phyloP scores from a whole-genome alignment of 2,797 vertebrate species.

The Ceyx erithaca region DNA sequence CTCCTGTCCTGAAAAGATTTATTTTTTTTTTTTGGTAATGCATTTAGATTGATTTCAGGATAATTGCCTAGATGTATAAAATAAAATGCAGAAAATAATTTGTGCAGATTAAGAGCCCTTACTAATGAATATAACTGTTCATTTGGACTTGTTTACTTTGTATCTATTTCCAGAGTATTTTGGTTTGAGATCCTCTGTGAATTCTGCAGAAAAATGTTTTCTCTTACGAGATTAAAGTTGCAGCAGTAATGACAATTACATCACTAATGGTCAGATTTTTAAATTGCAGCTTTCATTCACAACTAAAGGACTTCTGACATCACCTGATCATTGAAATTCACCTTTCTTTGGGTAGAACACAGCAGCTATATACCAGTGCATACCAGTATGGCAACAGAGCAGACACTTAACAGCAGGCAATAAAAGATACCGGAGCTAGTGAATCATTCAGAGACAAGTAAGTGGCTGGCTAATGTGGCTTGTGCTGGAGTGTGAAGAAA shows the following conservation, averaged over 20 bases:
- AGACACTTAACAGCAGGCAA: background rate
- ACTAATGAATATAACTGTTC: conserved; percentile 17
- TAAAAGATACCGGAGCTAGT: background rate
- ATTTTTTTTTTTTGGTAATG: background rate
- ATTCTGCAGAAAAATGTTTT: background rate
- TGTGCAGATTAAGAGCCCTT: background rate
- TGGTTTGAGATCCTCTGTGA: background rate
- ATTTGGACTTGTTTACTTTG: conserved; percentile 10
- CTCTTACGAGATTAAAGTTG: background rate
- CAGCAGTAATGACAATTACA: background rate
- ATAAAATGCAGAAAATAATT: conserved; percentile 30
- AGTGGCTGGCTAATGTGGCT: background rate
- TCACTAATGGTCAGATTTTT: background rate
- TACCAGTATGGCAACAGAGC: background rate
- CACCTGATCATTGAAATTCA: background rate
- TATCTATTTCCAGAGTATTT: background rate
- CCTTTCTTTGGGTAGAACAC: background rate
- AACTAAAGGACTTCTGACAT: background rate
- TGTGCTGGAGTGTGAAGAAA: conserved; percentile 26
- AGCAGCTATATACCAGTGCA: background rate
- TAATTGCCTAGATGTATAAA: background rate
- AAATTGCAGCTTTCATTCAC: background rate
- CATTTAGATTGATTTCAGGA: conserved; percentile 22
- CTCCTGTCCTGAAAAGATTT: background rate
- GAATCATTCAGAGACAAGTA: background rate